Evolutionary conservation across 2,113 vertebrate species (phyloP), one percentile per base, ranked within the genome.

Genomic region (Physeter macrocephalus): DNA sequence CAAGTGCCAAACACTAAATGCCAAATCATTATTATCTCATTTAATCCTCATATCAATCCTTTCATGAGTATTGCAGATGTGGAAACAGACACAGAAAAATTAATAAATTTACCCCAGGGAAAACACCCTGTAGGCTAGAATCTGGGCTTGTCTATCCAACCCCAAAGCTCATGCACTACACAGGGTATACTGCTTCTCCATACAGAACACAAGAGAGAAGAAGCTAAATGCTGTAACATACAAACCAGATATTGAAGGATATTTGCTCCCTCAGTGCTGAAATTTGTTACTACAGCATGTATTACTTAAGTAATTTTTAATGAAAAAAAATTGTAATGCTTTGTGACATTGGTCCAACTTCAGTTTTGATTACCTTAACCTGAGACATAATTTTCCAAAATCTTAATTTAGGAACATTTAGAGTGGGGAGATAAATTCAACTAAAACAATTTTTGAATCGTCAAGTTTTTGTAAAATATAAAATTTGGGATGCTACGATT

Each of bases 331-430:
- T 6, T 62, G 7, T 43, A 74, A 94, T 75, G 23, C 67, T 83
- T 87, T 77, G 59, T n/a, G 31, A 83, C 41, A 8, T 69, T 54
- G n/a, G 49, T 8, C 43, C 83, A 93, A 62, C 11, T 39, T 75
- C 25, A 57, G 41, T 93, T 69, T 93, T 54, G 29, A 82, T 43
- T 54, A 52, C 41, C 59, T 87, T 90, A 83, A 93, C 72, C 43
- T 49, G 72, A 95, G 18, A 90, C 15, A 41, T 61, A 62, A 90
- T 72, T 54, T 75, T 41, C 66, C n/a, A 61, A 87, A 93, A 87
- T 88, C 23, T 88, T 93, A 80, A 93, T 72, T 85, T 41, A 83
- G 52, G n/a, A 93, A 80, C 27, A 93, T 59, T 82, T 90, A 75
- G 41, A 83, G 21, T 87, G 12, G 23, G 31, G 46, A 93, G 54